Evolutionary conservation across 2,888 invertebrate genomes (phyloP).

Genomic region (Elysia crispata): DNA sequence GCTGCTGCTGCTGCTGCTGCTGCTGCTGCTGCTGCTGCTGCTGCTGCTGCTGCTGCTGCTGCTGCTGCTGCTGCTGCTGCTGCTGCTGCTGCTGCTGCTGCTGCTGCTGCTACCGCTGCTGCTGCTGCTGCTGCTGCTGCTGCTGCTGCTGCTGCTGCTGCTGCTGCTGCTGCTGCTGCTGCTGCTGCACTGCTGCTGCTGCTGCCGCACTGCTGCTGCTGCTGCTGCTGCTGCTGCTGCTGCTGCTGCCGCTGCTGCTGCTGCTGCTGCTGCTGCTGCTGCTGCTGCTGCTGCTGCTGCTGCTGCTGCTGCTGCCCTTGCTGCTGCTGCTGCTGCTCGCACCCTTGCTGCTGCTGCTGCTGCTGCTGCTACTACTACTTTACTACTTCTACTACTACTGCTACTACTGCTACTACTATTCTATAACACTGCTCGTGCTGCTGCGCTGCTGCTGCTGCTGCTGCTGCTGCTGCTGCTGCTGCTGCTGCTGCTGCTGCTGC

Average conservation of each 20-base stretch:
- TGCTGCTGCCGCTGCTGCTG: no score
- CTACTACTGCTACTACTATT: no score
- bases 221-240: background rate
- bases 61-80: slow-evolving; percentile 27
- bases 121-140: slow-evolving; percentile 1
- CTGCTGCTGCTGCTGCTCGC: background rate
- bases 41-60: slow-evolving; percentile 44
- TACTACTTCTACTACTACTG: no score
- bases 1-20: slow-evolving; percentile 40
- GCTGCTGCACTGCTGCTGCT: background rate
- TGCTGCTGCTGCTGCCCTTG: background rate
- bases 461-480: background rate
- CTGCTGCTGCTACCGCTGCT: slow-evolving; percentile 29
- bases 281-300: background rate
- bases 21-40: slow-evolving; percentile 34
- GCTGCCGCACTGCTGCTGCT: no score
- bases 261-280: no score
- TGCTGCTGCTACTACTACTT: background rate
- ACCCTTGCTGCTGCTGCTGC: background rate
- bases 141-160: slow-evolving; percentile 4
- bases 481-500: no score
- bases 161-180: background rate
- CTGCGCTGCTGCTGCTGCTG: no score
- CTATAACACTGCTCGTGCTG: no score
- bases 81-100: slow-evolving; percentile 19